Evolutionary conservation across 1,140 invertebrate genomes (phyloP), one percentile per base, ranked within the genome.

Genomic region (Aphis gossypii): DNA sequence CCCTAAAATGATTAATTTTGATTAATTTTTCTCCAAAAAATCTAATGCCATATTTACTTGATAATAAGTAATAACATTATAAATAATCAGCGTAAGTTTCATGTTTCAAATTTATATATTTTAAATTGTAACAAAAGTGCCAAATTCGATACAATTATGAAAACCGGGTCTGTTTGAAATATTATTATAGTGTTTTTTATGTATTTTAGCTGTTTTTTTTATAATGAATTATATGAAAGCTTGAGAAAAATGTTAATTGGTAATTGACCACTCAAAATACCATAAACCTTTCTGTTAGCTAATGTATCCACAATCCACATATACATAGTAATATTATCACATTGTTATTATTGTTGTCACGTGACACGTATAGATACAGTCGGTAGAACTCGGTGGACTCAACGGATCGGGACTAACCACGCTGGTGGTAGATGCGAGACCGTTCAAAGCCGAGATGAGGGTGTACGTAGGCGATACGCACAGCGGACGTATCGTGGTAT

Each of bases 361-460:
- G 9, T 41, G 38, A 41, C 38, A 41, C 38, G 3, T 41, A 41
- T 6, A 93, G 92, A 51, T 93, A 54, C 82, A 56, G 6, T 30
- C 2, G 25, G n/a, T 46, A 9, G 92, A 93, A 86, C 48, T 93
- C 2, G 35, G 11, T 1, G 92, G 92, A 7, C n/a, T 56, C 20
- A 86, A 86, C 51, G 92, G 76, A 1, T 93, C 82, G 48, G 82
- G 41, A 30, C 6, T 93, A 51, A 5, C 82, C 35, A 44, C 48
- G 8, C 25, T 93, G 92, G 82, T 51, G 46, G 92, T 84, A 23
- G 92, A 93, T 23, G 48, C 82, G 7, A 86, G 92, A 56, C 92
- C 92, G 8, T 41, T 84, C 76, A 86, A 84, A 30, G 82, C 82
- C 6, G 82, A 56, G 48, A 93, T 82, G 23, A 84, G 82, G 56